phyloP scores from a whole-genome alignment of 2,888 invertebrate species.

The Ligdia adustata region DNA sequence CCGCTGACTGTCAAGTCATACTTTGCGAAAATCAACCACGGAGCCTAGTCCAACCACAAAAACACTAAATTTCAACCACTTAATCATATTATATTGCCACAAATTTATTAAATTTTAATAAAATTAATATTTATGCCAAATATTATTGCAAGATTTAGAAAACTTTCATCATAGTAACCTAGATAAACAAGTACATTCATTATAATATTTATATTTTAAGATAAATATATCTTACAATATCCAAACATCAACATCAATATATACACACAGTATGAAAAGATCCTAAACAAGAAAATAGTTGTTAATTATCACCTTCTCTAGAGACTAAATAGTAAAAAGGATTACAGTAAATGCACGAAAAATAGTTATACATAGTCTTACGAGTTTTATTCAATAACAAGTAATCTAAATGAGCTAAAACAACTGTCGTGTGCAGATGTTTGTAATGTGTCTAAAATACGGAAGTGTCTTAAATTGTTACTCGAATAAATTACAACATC shows the following conservation, averaged over 20 bases:
- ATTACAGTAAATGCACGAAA: conserved; percentile 84
- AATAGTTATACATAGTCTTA: conserved; percentile 79
- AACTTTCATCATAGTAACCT: conserved; percentile 20
- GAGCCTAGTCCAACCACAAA: conserved; percentile 41
- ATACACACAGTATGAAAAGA: conserved; percentile 68
- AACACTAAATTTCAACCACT: conserved; percentile 31
- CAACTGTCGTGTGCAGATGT: conserved; percentile 61
- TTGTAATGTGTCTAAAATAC: conserved; percentile 4
- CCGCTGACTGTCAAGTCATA: conserved; percentile 38
- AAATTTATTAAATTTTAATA: conserved; percentile 22
- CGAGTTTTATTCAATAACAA: conserved; percentile 65
- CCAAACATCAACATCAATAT: conserved; percentile 70
- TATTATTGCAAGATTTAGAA: conserved; percentile 31
- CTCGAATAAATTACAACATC: background rate
- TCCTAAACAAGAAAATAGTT: conserved; percentile 70
- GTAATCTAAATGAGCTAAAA: conserved; percentile 61
- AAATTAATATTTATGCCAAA: conserved; percentile 27
- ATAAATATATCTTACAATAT: conserved; percentile 59
- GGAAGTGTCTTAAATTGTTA: background rate
- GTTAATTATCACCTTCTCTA: conserved; percentile 78
- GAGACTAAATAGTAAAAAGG: conserved; percentile 74
- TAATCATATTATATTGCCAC: conserved; percentile 24
- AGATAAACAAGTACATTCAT: conserved; percentile 36
- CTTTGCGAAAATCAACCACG: conserved; percentile 42
- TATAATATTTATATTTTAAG: conserved; percentile 38